Evolutionary conservation across 53 echinoderm and acorn worm species (phyloP).

Genomic region (Pentamera pediparva): DNA sequence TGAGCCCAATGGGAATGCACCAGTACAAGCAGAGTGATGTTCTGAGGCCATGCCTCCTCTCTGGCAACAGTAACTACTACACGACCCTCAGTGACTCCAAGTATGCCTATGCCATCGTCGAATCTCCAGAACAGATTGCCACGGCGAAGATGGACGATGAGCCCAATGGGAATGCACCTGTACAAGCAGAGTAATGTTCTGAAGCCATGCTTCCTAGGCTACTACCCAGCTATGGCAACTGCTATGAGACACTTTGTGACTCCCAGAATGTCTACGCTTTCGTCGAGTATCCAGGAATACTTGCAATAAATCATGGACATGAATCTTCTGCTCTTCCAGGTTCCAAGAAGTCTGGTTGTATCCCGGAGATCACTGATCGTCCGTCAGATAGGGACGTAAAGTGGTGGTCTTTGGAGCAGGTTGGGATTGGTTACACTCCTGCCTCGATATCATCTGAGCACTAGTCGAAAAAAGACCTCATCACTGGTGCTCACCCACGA

Average conservation of each 20-base stretch:
- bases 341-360: too few relatives aligned
- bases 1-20: neutral
- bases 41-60: constrained; percentile 45
- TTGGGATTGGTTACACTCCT: too few relatives aligned
- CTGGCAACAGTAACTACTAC: constrained; percentile 70
- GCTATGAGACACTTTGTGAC: constrained; percentile 74
- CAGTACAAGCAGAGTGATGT: too few relatives aligned
- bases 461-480: too few relatives aligned
- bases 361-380: too few relatives aligned
- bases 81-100: constrained; percentile 72
- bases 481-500: too few relatives aligned
- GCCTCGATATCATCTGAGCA: too few relatives aligned
- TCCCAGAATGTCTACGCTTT: constrained; percentile 61
- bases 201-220: constrained; percentile 44
- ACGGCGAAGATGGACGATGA: constrained; percentile 49
- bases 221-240: constrained; percentile 61
- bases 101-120: constrained; percentile 59
- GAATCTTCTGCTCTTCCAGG: too few relatives aligned
- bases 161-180: neutral
- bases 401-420: too few relatives aligned
- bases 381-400: too few relatives aligned
- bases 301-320: too few relatives aligned
- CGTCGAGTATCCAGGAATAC: constrained; percentile 60
- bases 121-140: constrained; percentile 69
- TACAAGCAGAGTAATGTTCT: too few relatives aligned